phyloP scores from a whole-genome alignment of 1,140 invertebrate genomes.

The Drosophila sp. region DNA sequence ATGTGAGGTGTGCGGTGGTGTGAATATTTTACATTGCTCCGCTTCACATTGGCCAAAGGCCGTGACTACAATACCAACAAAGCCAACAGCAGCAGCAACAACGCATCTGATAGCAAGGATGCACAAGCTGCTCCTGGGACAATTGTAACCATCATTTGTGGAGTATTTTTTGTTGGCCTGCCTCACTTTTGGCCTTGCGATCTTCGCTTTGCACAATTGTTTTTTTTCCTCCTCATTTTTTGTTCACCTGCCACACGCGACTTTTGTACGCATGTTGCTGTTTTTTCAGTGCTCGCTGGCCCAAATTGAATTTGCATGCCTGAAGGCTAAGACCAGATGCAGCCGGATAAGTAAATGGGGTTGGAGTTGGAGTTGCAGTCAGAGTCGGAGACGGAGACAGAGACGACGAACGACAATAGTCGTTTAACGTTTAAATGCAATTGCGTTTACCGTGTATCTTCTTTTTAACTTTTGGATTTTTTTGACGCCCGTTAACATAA shows the following conservation, averaged over 20 bases:
- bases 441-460: slow-evolving; percentile 22
- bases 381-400: slow-evolving; percentile 9
- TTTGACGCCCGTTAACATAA: slow-evolving; percentile 52
- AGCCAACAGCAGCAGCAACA: slow-evolving; percentile 22
- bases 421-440: slow-evolving; percentile 55
- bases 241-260: slow-evolving; percentile 70
- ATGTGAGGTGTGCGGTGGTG: slow-evolving; percentile 7
- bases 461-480: slow-evolving; percentile 2
- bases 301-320: slow-evolving; percentile 79
- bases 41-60: slow-evolving; percentile 24
- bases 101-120: slow-evolving; percentile 21
- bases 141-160: slow-evolving; percentile 71
- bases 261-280: slow-evolving; percentile 69
- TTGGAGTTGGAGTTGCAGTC: slow-evolving; percentile 5
- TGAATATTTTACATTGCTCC: slow-evolving; percentile 62
- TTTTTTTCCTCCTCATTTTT: slow-evolving; percentile 1
- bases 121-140: slow-evolving; percentile 53
- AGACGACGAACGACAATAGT: slow-evolving; percentile 72
- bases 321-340: slow-evolving; percentile 62
- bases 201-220: slow-evolving; percentile 20
- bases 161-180: slow-evolving; percentile 3
- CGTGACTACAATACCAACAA: slow-evolving; percentile 23
- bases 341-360: slow-evolving; percentile 19
- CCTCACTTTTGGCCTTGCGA: slow-evolving; percentile 13
- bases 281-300: slow-evolving; percentile 48